Base-by-base conservation (phyloP, 2,797 vertebrate genomes). In the Meda fulgida region DNA sequence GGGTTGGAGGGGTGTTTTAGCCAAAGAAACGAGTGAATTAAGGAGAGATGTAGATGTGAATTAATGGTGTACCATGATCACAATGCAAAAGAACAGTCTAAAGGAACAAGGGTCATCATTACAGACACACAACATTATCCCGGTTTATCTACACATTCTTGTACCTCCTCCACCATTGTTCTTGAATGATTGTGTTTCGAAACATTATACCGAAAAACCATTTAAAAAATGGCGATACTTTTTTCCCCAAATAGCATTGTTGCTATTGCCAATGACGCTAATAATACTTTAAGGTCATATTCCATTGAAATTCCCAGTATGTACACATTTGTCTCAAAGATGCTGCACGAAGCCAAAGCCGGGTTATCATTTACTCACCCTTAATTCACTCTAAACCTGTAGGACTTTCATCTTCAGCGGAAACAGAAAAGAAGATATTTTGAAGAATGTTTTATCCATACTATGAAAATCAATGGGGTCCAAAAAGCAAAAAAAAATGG, bases 11-110 rank as follows among this genome's bases (percentile, higher is more conserved):
- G 66, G 66, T 60, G 81, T 81, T 72, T 82, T 80, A 88, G 88
- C 66, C 58, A 53, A 73, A 75, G 31, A 77, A 85, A 88, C 34
- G 77, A 63, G 86, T 85, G 65, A 66, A 60, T 53, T 80, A 60
- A 75, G 72, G 38, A 29, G 53, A 72, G 71, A 80, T 46, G 73
- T 60, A 43, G 65, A 80, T 80, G 78, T 66, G 83, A 65, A 88
- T 80, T 46, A 88, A 88, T 75, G 88, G 86, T 92, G 92, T 92
- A 92, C 92, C 90, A 90, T 91, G 84, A 83, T 86, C 87, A 91
- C 89, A 87, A 89, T 91, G 82, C 87, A 86, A 86, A 89, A 85
- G 83, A 88, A 75, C 86, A 86, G 84, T 81, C 72, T 81, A 75
- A 53, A 83, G 78, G 70, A 77, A 84, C 70, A 63, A 83, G 87